Evolutionary conservation across 2,797 vertebrate species (phyloP).

Genomic region (Gobio occitaniae): DNA sequence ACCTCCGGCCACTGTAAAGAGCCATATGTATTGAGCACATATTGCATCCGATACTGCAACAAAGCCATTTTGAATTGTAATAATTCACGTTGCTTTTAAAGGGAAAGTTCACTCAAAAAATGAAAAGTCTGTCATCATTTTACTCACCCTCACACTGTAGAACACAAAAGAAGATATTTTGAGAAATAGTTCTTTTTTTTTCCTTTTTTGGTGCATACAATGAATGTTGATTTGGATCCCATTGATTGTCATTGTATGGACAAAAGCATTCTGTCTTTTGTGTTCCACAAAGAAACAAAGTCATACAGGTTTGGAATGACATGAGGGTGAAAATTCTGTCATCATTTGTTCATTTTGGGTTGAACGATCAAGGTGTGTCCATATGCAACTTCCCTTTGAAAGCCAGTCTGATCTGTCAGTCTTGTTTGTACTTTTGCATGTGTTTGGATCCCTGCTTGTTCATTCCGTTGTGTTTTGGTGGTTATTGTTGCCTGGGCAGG

Average conservation of each 20-base stretch:
- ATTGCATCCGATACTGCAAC: slow-evolving; percentile 39
- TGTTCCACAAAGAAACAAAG: neutral
- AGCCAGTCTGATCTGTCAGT: slow-evolving; percentile 30
- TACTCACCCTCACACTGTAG: neutral
- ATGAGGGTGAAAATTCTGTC: neutral
- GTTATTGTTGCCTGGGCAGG: slow-evolving; percentile 43
- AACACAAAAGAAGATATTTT: neutral
- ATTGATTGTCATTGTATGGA: neutral
- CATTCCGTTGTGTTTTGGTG: slow-evolving; percentile 16
- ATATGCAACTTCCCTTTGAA: neutral
- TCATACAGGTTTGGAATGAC: neutral
- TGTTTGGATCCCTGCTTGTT: neutral
- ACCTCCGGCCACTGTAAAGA: slow-evolving; percentile 46
- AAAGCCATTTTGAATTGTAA: slow-evolving; percentile 34
- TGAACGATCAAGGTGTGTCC: slow-evolving; percentile 34
- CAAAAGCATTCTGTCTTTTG: neutral
- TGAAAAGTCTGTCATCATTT: neutral
- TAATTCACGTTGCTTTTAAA: neutral
- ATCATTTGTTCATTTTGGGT: slow-evolving; percentile 14
- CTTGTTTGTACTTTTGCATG: slow-evolving; percentile 19
- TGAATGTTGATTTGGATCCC: neutral
- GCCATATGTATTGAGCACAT: slow-evolving; percentile 26
- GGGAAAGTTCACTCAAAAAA: neutral
- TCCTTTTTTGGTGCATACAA: neutral
- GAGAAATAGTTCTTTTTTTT: neutral